phyloP scores from a whole-genome alignment of 2,797 vertebrate genomes.

The Astyanax mexicanus region DNA sequence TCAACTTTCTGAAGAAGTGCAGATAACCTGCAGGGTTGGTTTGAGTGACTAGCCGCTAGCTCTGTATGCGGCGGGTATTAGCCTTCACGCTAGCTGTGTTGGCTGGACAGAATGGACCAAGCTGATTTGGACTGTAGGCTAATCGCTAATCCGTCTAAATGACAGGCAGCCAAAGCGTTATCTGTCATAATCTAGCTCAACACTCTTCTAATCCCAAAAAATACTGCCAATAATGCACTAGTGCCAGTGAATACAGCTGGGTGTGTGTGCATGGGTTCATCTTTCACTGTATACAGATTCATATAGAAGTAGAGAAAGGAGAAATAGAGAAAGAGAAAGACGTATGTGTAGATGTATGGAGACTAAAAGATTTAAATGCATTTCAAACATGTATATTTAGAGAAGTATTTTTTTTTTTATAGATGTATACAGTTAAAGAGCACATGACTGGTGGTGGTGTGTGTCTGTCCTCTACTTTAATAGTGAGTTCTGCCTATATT shows the following conservation, averaged over 20 bases:
- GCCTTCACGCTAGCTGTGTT: not conserved
- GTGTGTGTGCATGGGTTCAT: constrained; percentile 9
- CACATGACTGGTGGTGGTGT: no score
- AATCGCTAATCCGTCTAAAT: constrained; percentile 45
- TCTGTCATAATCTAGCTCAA: constrained; percentile 50
- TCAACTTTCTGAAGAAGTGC: not conserved
- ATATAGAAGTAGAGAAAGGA: no score
- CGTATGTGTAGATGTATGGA: no score
- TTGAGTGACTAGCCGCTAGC: not conserved
- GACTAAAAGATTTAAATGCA: no score
- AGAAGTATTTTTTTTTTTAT: no score
- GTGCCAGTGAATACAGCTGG: not conserved
- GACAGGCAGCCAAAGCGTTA: constrained; percentile 33
- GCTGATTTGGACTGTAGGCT: constrained; percentile 30
- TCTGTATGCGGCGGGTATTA: not conserved
- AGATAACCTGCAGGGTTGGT: not conserved
- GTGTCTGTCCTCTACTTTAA: no score
- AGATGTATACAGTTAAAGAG: no score
- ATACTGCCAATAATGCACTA: constrained; percentile 32
- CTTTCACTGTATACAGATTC: no score
- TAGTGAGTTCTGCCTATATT: no score
- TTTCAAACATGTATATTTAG: no score
- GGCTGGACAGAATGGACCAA: constrained; percentile 1
- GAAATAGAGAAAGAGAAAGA: no score
- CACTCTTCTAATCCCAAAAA: constrained; percentile 45